Evolutionary conservation across 1,140 invertebrate species (phyloP).

Genomic region (Zophobas morio): DNA sequence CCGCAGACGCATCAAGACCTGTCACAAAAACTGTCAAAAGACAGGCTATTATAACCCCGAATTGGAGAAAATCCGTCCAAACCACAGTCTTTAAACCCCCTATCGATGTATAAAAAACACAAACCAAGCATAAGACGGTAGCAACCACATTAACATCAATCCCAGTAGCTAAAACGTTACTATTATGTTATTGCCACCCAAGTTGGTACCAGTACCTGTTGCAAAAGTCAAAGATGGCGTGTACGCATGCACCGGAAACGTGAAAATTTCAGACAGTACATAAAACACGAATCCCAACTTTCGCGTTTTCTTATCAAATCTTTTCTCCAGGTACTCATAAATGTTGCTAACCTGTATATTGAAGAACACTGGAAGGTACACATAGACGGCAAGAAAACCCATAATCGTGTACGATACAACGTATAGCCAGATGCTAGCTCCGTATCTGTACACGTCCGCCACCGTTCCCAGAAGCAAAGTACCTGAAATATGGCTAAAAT

Average conservation of each 20-base stretch:
- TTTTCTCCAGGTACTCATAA: constrained; percentile 82
- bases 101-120: constrained; percentile 84
- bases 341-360: constrained; percentile 75
- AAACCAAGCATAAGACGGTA: constrained; percentile 79
- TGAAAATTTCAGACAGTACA: constrained; percentile 73
- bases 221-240: constrained; percentile 77
- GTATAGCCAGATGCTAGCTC: constrained; percentile 75
- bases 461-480: constrained; percentile 84
- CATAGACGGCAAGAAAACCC: constrained; percentile 34
- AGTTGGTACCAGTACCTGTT: constrained; percentile 68
- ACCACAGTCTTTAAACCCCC: constrained; percentile 84
- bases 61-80: constrained; percentile 81
- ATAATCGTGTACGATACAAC: neutral
- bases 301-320: constrained; percentile 76
- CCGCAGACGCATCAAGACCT: constrained; percentile 77
- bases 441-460: constrained; percentile 82
- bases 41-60: constrained; percentile 76
- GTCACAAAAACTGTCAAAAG: constrained; percentile 76
- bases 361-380: constrained; percentile 80
- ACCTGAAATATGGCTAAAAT: constrained; percentile 81
- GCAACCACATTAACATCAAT: constrained; percentile 77
- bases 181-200: too few species aligned
- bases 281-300: constrained; percentile 77
- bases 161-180: constrained; percentile 74
- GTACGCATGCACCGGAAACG: constrained; percentile 75